Evolutionary conservation across 2,888 invertebrate species (phyloP), one percentile per base, ranked within the genome.

Genomic region (Bugulina stolonifera): DNA sequence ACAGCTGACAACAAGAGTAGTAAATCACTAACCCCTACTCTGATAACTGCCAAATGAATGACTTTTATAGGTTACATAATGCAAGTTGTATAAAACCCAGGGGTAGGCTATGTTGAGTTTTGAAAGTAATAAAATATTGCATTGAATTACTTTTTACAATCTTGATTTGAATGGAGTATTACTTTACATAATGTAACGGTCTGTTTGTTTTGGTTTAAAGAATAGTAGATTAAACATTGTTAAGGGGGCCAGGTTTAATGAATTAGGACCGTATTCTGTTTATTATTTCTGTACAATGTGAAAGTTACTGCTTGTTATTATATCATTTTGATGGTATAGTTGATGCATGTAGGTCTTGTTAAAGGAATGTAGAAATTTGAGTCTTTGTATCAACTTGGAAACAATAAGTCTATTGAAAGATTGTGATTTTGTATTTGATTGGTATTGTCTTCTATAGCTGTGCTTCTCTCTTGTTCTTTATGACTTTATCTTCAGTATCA

Each of bases 181-280:
- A 32, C 32, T 32, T 22, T 14, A 64, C 29, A 64, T 27, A 64
- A 32, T 64, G 64, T 64, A 64, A 64, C 64, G 14, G 27, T 34
- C 27, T 64, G 64, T 64, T 64, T 64, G 64, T 64, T 64, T 64
- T 64, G 64, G 25, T 64, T 14, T 64, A 22, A 64, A 64, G 43
- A 43, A 43, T 10, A 10, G 43, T 10, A 43, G 18, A 43, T 43
- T 18, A 43, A 43, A 43, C 18, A 43, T 43, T 43, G 43, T 43
- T 10, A 18, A 18, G 18, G 43, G 18, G 43, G 18, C 43, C 18
- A 10, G 43, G 18, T 43, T 10, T 43, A 43, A 43, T 43, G 43
- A 43, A 18, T 43, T 43, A 18, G 18, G 43, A 43, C 10, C 18
- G 43, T 5, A 18, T 10, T 10, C 43, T 43, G 43, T 43, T 43